Evolutionary conservation across 2,113 vertebrate genomes (phyloP).

Genomic region (Clarias macrocephalus): DNA sequence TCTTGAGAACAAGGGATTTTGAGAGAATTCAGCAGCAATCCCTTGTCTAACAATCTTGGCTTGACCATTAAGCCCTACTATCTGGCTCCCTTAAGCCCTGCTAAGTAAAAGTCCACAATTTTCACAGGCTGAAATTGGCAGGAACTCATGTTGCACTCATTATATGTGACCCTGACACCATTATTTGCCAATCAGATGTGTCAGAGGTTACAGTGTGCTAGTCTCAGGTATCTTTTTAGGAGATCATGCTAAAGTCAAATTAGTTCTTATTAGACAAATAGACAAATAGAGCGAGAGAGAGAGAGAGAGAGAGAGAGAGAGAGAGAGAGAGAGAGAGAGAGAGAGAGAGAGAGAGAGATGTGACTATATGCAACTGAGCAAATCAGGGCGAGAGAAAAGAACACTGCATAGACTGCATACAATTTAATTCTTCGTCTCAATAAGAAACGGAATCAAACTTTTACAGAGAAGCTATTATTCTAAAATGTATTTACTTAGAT

Average conservation of each 20-base stretch:
- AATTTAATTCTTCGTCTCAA: too few relatives aligned
- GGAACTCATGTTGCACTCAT: not conserved
- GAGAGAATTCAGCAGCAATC: conserved; percentile 12
- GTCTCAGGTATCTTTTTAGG: not conserved
- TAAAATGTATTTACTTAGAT: too few relatives aligned
- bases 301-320: too few relatives aligned
- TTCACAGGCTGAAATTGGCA: conserved; percentile 4
- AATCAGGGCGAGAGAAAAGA: not conserved
- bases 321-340: too few relatives aligned
- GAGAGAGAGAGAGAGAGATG: not conserved
- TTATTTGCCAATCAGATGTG: not conserved
- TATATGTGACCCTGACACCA: not conserved
- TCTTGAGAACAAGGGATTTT: conserved; percentile 10
- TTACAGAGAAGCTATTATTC: too few relatives aligned
- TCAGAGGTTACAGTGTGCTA: not conserved
- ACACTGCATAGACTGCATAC: not conserved
- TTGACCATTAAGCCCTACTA: conserved; percentile 22
- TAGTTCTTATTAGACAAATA: not conserved
- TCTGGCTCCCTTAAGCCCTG: conserved; percentile 1
- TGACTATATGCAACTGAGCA: not conserved
- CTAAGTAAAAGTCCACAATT: conserved; percentile 30
- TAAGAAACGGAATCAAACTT: too few relatives aligned
- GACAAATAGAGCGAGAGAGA: not conserved
- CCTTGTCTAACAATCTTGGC: conserved; percentile 18
- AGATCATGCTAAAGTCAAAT: not conserved